These are phyloP conservation scores for Cephus runcator DNA, from an alignment of 2,888 invertebrate genomes.

Conservation along the genomic window DNA sequence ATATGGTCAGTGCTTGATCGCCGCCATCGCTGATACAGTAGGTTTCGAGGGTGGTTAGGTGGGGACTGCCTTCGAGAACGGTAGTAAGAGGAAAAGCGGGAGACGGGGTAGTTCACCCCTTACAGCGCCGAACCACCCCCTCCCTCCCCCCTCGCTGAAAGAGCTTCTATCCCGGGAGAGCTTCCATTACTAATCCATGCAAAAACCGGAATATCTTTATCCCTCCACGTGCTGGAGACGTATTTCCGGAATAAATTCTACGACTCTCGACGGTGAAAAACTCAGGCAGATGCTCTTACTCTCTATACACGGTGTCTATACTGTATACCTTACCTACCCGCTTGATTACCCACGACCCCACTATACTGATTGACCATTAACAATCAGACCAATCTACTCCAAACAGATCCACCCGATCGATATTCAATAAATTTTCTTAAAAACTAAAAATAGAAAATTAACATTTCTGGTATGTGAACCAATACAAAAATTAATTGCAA, in stretches of 20 bases:
- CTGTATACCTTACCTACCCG: neutral
- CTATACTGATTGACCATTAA: neutral
- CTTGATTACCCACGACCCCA: neutral
- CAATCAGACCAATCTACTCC: neutral
- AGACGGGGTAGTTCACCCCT: constrained; percentile 42
- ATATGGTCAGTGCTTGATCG: constrained; percentile 39
- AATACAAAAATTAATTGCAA: neutral
- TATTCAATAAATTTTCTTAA: neutral
- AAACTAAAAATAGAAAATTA: neutral
- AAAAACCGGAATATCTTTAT: constrained; percentile 66
- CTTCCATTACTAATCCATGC: constrained; percentile 66
- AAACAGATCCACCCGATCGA: neutral
- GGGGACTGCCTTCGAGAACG: constrained; percentile 14
- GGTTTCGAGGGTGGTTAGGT: constrained; percentile 17
- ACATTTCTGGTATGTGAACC: neutral
- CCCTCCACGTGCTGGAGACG: constrained; percentile 60
- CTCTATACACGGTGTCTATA: neutral
- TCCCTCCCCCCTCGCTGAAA: constrained; percentile 42
- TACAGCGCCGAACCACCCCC: constrained; percentile 51
- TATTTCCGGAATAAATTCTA: constrained; percentile 64
- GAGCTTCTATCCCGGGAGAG: constrained; percentile 61
- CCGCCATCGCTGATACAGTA: constrained; percentile 38
- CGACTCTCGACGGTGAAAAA: constrained; percentile 26
- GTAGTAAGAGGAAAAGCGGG: constrained; percentile 34
- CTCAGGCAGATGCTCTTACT: neutral